Percentiles rank a stretch among this genome's conserved stretches.
phyloP scores from a whole-genome alignment of 2,797 vertebrate genomes.

The Phataginus tricuspis region DNA sequence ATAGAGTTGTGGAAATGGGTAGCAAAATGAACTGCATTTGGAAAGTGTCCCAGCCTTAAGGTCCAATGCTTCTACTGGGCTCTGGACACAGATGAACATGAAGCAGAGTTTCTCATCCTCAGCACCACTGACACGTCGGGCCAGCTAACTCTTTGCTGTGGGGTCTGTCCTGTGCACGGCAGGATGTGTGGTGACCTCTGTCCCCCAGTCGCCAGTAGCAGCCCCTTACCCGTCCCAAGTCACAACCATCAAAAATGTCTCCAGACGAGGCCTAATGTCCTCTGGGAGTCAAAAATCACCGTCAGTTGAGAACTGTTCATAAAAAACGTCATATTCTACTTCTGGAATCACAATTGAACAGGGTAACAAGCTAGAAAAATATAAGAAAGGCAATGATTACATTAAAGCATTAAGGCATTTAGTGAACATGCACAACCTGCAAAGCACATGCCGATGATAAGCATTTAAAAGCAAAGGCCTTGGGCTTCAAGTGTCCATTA shows the following conservation, averaged over 20 bases:
- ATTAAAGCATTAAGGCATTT: not conserved
- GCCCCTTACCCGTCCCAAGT: not conserved
- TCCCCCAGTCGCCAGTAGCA: not conserved
- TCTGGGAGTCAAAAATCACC: not conserved
- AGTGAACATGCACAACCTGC: not conserved
- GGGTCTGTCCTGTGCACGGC: not conserved
- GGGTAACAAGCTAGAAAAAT: not conserved
- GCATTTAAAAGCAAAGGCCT: conserved; percentile 1
- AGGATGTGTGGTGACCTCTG: not conserved
- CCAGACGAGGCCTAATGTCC: not conserved
- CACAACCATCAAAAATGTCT: not conserved
- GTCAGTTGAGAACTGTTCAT: not conserved
- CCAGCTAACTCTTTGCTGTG: not conserved
- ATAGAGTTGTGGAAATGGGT: not conserved
- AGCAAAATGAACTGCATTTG: not conserved
- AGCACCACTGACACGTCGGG: not conserved
- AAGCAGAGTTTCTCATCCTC: not conserved
- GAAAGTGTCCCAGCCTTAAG: not conserved
- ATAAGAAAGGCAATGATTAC: not conserved
- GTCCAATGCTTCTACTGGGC: not conserved
- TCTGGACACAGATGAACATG: not conserved
- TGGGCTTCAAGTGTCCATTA: not conserved
- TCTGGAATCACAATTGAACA: conserved; percentile 9
- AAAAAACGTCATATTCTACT: not conserved
- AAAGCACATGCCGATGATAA: not conserved